phyloP scores from a whole-genome alignment of 2,113 vertebrate genomes.

The Microtus montanus region DNA sequence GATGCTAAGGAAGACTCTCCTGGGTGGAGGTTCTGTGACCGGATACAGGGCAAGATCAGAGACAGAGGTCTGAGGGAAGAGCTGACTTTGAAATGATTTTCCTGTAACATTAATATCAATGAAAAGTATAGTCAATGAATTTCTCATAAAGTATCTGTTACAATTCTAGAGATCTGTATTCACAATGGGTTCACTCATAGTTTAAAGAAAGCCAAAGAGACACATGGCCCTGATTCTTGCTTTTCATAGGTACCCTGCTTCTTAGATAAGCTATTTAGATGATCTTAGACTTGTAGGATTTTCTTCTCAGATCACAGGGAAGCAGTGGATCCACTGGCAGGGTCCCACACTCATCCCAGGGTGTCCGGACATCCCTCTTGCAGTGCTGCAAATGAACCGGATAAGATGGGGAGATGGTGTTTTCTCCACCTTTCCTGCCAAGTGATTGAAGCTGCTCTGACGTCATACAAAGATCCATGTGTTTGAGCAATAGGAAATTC shows the following conservation, averaged over 20 bases:
- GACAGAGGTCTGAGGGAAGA: neutral
- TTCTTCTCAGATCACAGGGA: neutral
- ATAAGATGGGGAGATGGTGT: neutral
- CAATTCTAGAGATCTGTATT: neutral
- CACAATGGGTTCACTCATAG: neutral
- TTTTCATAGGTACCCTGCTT: neutral
- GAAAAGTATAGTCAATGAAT: neutral
- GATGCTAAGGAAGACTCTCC: too few relatives aligned
- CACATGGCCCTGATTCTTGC: neutral
- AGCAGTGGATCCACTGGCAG: neutral
- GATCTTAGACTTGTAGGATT: neutral
- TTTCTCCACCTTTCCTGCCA: neutral
- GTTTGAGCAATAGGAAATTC: slow-evolving; percentile 12
- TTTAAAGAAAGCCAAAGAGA: neutral
- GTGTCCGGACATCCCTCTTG: neutral
- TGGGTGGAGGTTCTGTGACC: neutral
- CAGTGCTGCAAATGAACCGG: neutral
- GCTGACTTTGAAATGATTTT: neutral
- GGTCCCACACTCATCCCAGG: neutral
- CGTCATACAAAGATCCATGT: neutral
- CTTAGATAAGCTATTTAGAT: neutral
- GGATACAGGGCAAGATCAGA: neutral
- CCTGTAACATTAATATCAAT: neutral
- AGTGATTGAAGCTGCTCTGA: neutral
- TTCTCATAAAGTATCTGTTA: neutral